These are phyloP conservation scores for Orientallactaga sibirica DNA, from an alignment of 2,797 vertebrate genomes.

Conservation along the genomic window DNA sequence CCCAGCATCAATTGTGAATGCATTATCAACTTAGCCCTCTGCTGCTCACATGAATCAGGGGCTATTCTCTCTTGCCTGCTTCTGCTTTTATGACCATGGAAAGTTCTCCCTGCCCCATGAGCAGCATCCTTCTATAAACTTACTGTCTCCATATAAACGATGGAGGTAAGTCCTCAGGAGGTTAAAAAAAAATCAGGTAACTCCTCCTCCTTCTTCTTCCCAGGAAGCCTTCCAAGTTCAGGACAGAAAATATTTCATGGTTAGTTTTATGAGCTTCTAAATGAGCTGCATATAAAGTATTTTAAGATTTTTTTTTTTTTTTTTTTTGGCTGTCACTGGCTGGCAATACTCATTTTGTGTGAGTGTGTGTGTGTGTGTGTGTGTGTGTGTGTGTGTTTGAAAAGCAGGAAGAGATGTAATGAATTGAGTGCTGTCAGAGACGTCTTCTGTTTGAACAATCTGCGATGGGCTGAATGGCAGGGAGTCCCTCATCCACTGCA, in stretches of 20 bases:
- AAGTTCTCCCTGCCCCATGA: constrained; percentile 34
- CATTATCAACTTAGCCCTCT: constrained; percentile 57
- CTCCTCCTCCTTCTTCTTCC: neutral
- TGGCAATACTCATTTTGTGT: constrained; percentile 87
- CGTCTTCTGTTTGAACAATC: constrained; percentile 92
- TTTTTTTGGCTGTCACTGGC: constrained; percentile 85
- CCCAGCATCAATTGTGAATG: constrained; percentile 80
- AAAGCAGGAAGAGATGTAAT: constrained; percentile 94
- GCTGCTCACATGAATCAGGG: constrained; percentile 66
- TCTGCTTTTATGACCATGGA: constrained; percentile 31
- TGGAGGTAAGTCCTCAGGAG: constrained; percentile 27
- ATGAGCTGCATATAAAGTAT: constrained; percentile 87
- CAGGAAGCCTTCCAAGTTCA: constrained; percentile 71
- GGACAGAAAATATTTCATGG: constrained; percentile 83
- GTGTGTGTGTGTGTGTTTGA: constrained; percentile 88
- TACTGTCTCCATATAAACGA: constrained; percentile 28
- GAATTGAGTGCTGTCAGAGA: constrained; percentile 95
- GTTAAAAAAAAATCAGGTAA: constrained; percentile 59
- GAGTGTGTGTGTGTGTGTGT: constrained; percentile 84
- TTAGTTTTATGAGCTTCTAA: constrained; percentile 86
- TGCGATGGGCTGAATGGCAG: constrained; percentile 95
- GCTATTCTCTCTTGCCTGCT: constrained; percentile 51
- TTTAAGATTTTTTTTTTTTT: constrained; percentile 83
- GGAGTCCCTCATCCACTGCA: constrained; percentile 96
- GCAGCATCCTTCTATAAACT: constrained; percentile 68